Conservation (phyloP, 2,797 vertebrate species). For the Smutsia gigantea region DNA sequence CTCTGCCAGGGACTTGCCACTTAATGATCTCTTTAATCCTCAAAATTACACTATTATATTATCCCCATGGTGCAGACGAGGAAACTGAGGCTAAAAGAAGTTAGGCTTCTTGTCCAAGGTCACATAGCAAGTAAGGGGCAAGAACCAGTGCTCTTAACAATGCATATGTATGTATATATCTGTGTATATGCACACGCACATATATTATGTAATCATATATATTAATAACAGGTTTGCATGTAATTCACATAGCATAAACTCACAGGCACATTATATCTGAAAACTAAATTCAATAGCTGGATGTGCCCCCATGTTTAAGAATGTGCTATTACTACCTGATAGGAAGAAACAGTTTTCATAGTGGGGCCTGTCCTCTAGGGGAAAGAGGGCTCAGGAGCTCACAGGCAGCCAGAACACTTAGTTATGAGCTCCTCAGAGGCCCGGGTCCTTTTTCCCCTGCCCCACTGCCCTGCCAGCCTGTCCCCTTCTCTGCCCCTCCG, state of each 20-base stretch:
- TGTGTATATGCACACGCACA: accelerated
- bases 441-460: background rate
- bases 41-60: background rate
- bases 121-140: background rate
- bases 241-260: background rate
- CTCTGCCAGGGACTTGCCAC: background rate
- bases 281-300: background rate
- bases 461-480: too few species aligned
- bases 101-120: background rate
- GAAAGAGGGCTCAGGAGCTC: background rate
- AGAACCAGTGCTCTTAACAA: background rate
- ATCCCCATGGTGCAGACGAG: background rate
- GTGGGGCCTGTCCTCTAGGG: background rate
- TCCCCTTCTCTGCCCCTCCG: background rate
- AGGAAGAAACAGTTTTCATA: background rate
- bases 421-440: background rate
- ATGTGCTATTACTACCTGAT: background rate
- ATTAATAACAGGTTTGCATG: background rate
- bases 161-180: background rate
- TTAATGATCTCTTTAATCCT: background rate
- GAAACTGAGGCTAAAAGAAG: background rate
- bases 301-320: background rate
- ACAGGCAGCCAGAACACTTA: background rate
- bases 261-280: background rate
- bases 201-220: background rate